These are phyloP conservation scores for Chelon auratus DNA, from an alignment of 2,797 vertebrate genomes.

Conservation along the genomic window DNA sequence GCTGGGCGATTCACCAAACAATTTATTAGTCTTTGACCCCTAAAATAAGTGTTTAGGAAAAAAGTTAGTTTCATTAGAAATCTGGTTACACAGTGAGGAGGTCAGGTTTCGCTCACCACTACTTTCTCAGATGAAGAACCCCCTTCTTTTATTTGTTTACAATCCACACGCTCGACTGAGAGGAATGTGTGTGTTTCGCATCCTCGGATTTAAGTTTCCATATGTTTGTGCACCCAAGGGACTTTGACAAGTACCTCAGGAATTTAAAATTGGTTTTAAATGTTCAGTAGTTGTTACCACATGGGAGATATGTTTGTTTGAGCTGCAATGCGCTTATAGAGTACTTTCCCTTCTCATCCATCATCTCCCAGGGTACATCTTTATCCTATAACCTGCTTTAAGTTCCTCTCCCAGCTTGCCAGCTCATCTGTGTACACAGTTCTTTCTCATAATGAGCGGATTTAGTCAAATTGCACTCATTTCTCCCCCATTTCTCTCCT, in stretches of 20 bases:
- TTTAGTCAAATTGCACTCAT: conserved; percentile 68
- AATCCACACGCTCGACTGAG: conserved; percentile 36
- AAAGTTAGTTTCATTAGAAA: conserved; percentile 43
- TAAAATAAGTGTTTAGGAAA: conserved; percentile 47
- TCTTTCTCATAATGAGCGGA: conserved; percentile 61
- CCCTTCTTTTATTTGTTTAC: conserved; percentile 67
- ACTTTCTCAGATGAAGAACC: conserved; percentile 36
- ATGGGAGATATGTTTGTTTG: conserved; percentile 73
- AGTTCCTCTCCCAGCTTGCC: conserved; percentile 44
- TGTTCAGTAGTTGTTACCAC: conserved; percentile 79
- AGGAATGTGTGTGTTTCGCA: conserved; percentile 67
- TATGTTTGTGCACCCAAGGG: conserved; percentile 59
- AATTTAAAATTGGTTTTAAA: conserved; percentile 78
- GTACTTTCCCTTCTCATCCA: conserved; percentile 57
- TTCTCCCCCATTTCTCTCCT: conserved; percentile 39
- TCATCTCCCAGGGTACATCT: conserved; percentile 54
- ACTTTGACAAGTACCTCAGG: conserved; percentile 54
- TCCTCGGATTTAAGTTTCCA: conserved; percentile 66
- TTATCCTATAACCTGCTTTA: conserved; percentile 50
- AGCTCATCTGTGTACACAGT: conserved; percentile 35
- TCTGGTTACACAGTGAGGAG: conserved; percentile 32
- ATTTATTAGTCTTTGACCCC: conserved; percentile 60
- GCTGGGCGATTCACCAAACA: conserved; percentile 33
- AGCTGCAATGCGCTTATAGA: conserved; percentile 51
- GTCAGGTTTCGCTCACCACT: conserved; percentile 27